Conservation (phyloP, 2,797 vertebrate species). For the Neosilurus hyrtlii region DNA sequence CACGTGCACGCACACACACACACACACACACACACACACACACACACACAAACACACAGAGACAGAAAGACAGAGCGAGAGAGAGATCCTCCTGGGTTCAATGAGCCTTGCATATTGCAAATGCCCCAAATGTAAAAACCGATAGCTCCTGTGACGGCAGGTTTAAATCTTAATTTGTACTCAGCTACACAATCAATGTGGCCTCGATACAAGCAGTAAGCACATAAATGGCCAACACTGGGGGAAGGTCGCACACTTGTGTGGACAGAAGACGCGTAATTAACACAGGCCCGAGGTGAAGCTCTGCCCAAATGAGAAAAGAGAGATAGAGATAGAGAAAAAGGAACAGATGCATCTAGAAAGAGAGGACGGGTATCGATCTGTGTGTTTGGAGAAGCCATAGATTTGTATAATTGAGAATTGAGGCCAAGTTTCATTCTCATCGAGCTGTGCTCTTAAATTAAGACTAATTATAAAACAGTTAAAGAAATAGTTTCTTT, state of each 20-base stretch:
- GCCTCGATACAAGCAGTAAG: conserved; percentile 67
- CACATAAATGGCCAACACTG: conserved; percentile 67
- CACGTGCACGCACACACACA: conserved; percentile 14
- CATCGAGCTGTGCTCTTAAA: conserved; percentile 2
- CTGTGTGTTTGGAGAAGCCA: conserved; percentile 37
- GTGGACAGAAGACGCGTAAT: conserved; percentile 52
- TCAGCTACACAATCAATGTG: conserved; percentile 71
- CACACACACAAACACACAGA: conserved; percentile 23
- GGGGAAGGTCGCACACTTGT: conserved; percentile 68
- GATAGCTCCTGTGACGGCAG: conserved; percentile 75
- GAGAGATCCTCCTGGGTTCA: conserved; percentile 62
- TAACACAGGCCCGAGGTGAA: conserved; percentile 52
- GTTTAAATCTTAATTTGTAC: conserved; percentile 84
- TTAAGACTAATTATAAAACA: conserved; percentile 15
- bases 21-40: conserved; percentile 42
- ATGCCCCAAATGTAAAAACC: conserved; percentile 80
- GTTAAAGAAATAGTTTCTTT: conserved; percentile 10
- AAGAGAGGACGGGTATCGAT: conserved; percentile 41
- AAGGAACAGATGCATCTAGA: not conserved
- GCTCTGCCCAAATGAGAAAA: conserved; percentile 34
- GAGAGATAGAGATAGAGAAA: conserved; percentile 17
- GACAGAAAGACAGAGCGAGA: conserved; percentile 34
- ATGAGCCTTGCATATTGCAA: conserved; percentile 81
- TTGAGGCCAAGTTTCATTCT: not conserved
- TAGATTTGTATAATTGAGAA: conserved; percentile 17